phyloP scores from a whole-genome alignment of 2,797 vertebrate species.

The Sebastes nivosus region DNA sequence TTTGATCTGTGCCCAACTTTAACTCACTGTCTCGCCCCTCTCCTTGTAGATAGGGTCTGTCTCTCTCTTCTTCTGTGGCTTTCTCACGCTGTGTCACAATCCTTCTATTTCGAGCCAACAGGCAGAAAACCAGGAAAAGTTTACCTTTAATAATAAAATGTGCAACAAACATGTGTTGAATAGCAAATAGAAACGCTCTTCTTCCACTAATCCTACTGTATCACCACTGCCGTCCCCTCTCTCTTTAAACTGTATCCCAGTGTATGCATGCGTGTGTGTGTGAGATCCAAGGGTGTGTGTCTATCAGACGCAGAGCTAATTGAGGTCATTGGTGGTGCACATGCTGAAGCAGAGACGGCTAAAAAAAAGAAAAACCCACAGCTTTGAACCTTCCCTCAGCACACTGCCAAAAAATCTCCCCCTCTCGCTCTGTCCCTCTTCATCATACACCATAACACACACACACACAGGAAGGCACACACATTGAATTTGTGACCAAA shows the following conservation, averaged over 20 bases:
- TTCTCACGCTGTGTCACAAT: constrained; percentile 14
- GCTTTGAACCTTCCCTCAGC: constrained; percentile 74
- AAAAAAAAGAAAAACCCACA: constrained; percentile 30
- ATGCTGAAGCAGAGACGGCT: constrained; percentile 50
- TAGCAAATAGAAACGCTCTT: constrained; percentile 14
- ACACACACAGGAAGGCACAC: constrained; percentile 22
- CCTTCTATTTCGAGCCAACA: constrained; percentile 5
- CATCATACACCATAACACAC: constrained; percentile 45
- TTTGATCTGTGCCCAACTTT: constrained; percentile 48
- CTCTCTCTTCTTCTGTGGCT: constrained; percentile 3
- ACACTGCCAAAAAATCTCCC: constrained; percentile 47
- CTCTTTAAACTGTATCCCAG: constrained; percentile 2
- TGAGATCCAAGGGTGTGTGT: constrained; percentile 61
- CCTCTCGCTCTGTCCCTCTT: background rate
- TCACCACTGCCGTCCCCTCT: constrained; percentile 15
- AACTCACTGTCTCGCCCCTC: background rate
- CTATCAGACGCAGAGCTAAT: constrained; percentile 75
- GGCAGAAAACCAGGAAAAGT: constrained; percentile 1
- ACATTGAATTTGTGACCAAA: constrained; percentile 67
- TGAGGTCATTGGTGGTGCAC: constrained; percentile 73
- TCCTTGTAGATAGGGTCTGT: constrained; percentile 25
- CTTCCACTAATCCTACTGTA: constrained; percentile 38
- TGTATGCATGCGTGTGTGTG: constrained; percentile 21
- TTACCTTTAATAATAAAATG: constrained; percentile 39
- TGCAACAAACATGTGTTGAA: constrained; percentile 36